Evolutionary conservation across 2,888 invertebrate genomes (phyloP), one percentile per base, ranked within the genome.

Genomic region (Drosophila aldrichi): DNA sequence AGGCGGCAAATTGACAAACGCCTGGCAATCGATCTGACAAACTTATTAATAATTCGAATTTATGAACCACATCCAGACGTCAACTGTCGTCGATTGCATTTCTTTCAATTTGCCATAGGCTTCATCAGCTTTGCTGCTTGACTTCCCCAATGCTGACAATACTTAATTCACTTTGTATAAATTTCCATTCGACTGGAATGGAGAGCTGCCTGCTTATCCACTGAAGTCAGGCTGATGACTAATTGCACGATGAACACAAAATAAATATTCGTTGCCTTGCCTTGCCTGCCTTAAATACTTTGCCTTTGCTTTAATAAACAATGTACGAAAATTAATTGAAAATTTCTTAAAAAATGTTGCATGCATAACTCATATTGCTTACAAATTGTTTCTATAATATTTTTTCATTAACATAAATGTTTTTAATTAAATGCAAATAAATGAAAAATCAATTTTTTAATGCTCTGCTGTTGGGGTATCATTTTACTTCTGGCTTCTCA

Each of bases 1-100:
- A 84, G 69, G 78, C 78, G 72, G 67, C 82, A 84, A 87, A 87
- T 82, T 87, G 84, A 77, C 84, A 87, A 68, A 51, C 59, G 78
- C 57, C 34, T 20, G 54, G 64, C 56, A 55, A 52, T 57, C 29
- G 57, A 62, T 69, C 64, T 63, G 76, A 61, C 57, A 44, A 70
- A 77, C 74, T 80, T 87, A 81, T 84, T 83, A 83, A 71, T 82
- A 81, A 80, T 79, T 68, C 56, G 14, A 61, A 34, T 46, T 36
- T 38, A 62, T 48, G 48, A 18, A 54, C 49, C 18, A n/a, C 52
- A 38, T 59, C 38, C 16, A 57, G 51, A 22, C 60, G 68, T 70
- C 68, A 66, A 65, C 5, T 56, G 61, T 52, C 66, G 25, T 51
- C 52, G 16, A 52, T 36, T 36, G 52, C 22, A 36, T 49, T 49